These are phyloP conservation scores for Drosophila nebulosa DNA, from an alignment of 1,140 invertebrate species.

Conservation along the genomic window DNA sequence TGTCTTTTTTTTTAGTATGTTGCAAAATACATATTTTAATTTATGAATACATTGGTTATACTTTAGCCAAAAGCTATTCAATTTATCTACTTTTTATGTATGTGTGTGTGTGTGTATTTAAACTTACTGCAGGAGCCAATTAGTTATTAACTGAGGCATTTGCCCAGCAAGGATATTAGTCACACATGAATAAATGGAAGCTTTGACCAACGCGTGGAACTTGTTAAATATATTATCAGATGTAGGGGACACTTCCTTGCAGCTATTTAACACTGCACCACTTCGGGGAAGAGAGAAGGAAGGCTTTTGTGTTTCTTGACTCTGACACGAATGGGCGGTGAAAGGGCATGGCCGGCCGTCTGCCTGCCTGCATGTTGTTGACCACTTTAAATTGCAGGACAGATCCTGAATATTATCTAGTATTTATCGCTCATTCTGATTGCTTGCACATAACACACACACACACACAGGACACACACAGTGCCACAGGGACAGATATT, in stretches of 20 bases:
- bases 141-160: background rate
- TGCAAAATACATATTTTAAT: background rate
- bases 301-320: too few relatives aligned
- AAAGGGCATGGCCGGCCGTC: too few relatives aligned
- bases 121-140: background rate
- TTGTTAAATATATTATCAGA: slow-evolving; percentile 2
- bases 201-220: background rate
- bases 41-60: background rate
- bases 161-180: background rate
- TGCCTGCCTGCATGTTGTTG: background rate
- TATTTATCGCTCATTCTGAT: slow-evolving; percentile 60
- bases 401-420: slow-evolving; percentile 58
- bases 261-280: slow-evolving; percentile 5
- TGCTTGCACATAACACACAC: slow-evolving; percentile 7
- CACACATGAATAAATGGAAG: background rate
- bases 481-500: background rate
- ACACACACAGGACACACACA: background rate
- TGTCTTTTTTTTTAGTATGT: too few relatives aligned
- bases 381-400: slow-evolving; percentile 14
- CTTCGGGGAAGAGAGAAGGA: too few relatives aligned
- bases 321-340: too few relatives aligned
- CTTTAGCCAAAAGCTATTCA: background rate
- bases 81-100: background rate
- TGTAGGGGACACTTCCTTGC: background rate
- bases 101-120: background rate